phyloP scores from a whole-genome alignment of 2,113 vertebrate species.

The Salvelinus alpinus region DNA sequence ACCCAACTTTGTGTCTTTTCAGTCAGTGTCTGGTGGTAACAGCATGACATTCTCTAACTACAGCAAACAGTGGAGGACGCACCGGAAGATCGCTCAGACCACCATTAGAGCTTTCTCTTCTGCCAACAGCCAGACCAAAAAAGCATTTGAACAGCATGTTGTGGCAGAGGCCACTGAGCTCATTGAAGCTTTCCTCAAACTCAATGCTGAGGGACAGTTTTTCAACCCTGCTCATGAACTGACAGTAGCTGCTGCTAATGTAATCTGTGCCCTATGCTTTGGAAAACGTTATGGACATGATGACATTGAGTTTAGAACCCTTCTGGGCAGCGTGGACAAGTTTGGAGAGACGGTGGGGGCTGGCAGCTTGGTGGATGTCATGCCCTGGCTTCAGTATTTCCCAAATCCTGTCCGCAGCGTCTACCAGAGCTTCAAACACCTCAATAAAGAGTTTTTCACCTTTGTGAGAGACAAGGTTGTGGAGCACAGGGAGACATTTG shows the following conservation, averaged over 20 bases:
- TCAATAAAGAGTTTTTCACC: constrained; percentile 75
- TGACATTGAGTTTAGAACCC: constrained; percentile 75
- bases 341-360: constrained; percentile 81
- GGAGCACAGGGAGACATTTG: constrained; percentile 71
- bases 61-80: constrained; percentile 76
- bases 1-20: constrained; percentile 68
- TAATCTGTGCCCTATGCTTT: constrained; percentile 82
- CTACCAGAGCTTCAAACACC: constrained; percentile 73
- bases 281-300: constrained; percentile 78
- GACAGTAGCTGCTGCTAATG: constrained; percentile 78
- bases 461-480: constrained; percentile 75
- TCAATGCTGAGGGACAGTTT: constrained; percentile 47
- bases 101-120: constrained; percentile 77
- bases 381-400: constrained; percentile 83
- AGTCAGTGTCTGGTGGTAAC: constrained; percentile 72
- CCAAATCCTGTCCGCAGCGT: constrained; percentile 79
- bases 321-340: constrained; percentile 65
- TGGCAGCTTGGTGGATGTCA: constrained; percentile 80
- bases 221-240: constrained; percentile 73
- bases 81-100: constrained; percentile 76
- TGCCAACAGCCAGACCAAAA: constrained; percentile 68
- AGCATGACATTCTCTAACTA: constrained; percentile 76
- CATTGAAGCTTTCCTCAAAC: constrained; percentile 61
- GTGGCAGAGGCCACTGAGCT: constrained; percentile 75
- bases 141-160: constrained; percentile 77